Evolutionary conservation across 2,888 invertebrate species (phyloP).

Genomic region (Cantharis rufa): DNA sequence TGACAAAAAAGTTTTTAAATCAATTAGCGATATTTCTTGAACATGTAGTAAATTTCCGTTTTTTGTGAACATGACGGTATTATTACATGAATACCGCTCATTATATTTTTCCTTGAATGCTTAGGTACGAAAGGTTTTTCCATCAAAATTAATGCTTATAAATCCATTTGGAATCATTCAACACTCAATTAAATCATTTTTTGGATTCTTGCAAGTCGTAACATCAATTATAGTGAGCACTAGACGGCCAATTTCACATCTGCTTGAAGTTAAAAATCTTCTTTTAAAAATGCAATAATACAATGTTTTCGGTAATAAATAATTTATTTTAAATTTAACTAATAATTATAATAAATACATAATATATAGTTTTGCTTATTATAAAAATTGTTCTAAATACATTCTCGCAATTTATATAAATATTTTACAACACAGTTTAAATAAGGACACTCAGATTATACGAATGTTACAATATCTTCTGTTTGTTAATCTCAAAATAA

Average conservation of each 20-base stretch:
- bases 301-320: slow-evolving; percentile 45
- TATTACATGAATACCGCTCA: not conserved
- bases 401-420: slow-evolving; percentile 35
- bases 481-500: slow-evolving; percentile 41
- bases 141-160: too few species aligned
- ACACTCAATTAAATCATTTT: too few species aligned
- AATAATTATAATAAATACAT: slow-evolving; percentile 51
- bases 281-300: too few species aligned
- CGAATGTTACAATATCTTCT: slow-evolving; percentile 37
- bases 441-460: slow-evolving; percentile 43
- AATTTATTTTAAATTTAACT: slow-evolving; percentile 49
- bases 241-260: too few species aligned
- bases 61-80: not conserved
- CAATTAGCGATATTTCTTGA: not conserved
- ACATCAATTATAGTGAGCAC: too few species aligned
- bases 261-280: too few species aligned
- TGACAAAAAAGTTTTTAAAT: not conserved
- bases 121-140: too few species aligned
- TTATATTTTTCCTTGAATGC: not conserved
- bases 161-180: too few species aligned
- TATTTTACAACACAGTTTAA: slow-evolving; percentile 42
- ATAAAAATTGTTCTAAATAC: slow-evolving; percentile 32
- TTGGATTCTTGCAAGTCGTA: too few species aligned
- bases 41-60: not conserved
- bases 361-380: slow-evolving; percentile 31